These are phyloP conservation scores for Scelioninae gen. 2 DNA, from an alignment of 2,888 invertebrate species.

Conservation along the genomic window DNA sequence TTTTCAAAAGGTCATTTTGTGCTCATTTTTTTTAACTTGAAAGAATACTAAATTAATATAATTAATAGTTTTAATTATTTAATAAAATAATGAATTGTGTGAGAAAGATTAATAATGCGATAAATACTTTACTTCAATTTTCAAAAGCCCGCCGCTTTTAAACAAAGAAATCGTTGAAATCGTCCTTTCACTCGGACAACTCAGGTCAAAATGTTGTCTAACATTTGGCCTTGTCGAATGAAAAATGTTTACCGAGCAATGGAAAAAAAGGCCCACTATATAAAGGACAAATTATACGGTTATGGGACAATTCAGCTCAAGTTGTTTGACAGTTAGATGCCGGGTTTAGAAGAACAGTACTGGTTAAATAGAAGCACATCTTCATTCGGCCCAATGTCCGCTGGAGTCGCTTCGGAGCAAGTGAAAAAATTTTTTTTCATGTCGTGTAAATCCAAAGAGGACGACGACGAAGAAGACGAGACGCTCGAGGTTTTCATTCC, in stretches of 20 bases:
- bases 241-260: slow-evolving; percentile 3
- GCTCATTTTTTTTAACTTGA: background rate
- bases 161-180: background rate
- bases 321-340: slow-evolving; percentile 67
- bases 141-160: background rate
- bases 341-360: slow-evolving; percentile 73
- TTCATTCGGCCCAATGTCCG: slow-evolving; percentile 78
- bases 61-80: too few relatives aligned
- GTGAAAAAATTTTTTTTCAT: slow-evolving; percentile 90
- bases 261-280: slow-evolving; percentile 25
- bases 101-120: too few relatives aligned
- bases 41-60: background rate
- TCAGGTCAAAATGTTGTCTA: slow-evolving; percentile 8
- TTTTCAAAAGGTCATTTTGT: background rate
- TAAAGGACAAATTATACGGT: slow-evolving; percentile 62
- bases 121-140: too few relatives aligned
- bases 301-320: slow-evolving; percentile 62
- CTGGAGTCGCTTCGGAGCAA: slow-evolving; percentile 80
- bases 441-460: slow-evolving; percentile 79
- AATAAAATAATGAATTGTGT: too few relatives aligned
- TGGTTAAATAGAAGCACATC: slow-evolving; percentile 71
- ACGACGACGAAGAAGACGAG: slow-evolving; percentile 76
- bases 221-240: slow-evolving; percentile 11
- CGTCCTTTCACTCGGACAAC: background rate
- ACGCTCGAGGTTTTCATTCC: slow-evolving; percentile 88